Base-by-base conservation (phyloP, 2,113 vertebrate genomes). In the Saccopteryx bilineata region DNA sequence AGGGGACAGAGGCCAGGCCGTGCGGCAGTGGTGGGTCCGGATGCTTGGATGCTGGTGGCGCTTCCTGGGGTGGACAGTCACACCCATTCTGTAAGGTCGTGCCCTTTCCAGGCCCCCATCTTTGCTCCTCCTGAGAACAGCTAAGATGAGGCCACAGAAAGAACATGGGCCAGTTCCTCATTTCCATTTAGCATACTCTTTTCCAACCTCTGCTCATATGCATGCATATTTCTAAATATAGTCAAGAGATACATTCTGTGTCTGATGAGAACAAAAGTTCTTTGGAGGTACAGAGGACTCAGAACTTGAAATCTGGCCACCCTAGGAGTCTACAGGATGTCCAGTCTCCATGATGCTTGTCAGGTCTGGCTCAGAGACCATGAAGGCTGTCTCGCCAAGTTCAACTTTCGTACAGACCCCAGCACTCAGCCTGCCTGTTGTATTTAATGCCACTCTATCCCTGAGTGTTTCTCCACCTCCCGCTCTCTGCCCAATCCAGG, bases 341-440 rank as follows among this genome's bases (percentile, higher is more conserved):
- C 52, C 24, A 79, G n/a, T 19, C 19, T 9, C 65, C 28, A 17
- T 24, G 13, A 52, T 90, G 66, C 65, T 74, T n/a, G 8, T 63
- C 11, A 7, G 52, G 23, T 31, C 24, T 28, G 10, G 23, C 48
- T 24, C 39, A 58, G 60, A 84, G 58, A 18, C 24, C 17, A 5
- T 7, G 8, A 26, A 28, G 9, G 5, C 54, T 18, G 19, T 8
- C 56, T 21, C 1, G n/a, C 61, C n/a, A 31, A 0, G 2, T 33
- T 33, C 9, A 46, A 39, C n/a, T 4, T 87, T 39, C 26, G 28
- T 17, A 8, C 11, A 65, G 58, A 46, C 33, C 46, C 14, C 9
- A 15, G 19, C 31, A 9, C 54, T 61, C 9, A 72, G 78, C 58
- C 54, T 13, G 26, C 23, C 54, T 61, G 24, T 50, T 21, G 39